These are phyloP conservation scores for Colinus virginianus DNA, from an alignment of 2,113 vertebrate species.

Conservation along the genomic window DNA sequence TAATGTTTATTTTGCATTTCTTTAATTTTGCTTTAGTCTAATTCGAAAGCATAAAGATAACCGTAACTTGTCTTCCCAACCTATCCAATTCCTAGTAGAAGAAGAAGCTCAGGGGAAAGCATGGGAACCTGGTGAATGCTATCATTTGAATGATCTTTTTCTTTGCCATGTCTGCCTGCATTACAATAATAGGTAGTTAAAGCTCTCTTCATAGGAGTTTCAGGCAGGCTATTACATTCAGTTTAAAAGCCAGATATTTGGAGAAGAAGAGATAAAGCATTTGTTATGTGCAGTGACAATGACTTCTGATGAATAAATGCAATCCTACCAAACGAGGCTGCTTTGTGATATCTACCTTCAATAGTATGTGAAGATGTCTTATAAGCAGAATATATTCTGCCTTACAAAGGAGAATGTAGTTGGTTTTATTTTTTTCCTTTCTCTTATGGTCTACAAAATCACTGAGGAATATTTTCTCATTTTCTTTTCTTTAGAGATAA, in stretches of 20 bases:
- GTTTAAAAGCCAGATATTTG: background rate
- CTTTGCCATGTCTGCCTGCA: background rate
- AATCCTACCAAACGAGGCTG: background rate
- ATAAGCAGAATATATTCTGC: background rate
- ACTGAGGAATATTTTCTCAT: background rate
- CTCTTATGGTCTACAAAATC: background rate
- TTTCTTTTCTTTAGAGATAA: background rate
- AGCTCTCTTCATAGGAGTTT: background rate
- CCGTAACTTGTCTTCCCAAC: background rate
- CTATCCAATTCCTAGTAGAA: background rate
- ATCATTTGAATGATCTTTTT: background rate
- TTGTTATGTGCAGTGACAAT: background rate
- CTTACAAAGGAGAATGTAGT: background rate
- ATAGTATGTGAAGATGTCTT: background rate
- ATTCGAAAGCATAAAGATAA: background rate
- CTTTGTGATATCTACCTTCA: background rate
- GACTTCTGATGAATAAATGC: background rate
- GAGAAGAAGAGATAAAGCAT: background rate
- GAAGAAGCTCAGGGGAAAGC: background rate
- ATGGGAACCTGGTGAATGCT: background rate
- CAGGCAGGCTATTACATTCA: background rate
- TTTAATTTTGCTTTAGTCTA: background rate
- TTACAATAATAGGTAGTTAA: background rate
- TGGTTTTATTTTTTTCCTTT: background rate
- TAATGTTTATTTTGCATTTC: background rate